These are phyloP conservation scores for Noctua janthina DNA, from an alignment of 2,888 invertebrate genomes.

Conservation along the genomic window DNA sequence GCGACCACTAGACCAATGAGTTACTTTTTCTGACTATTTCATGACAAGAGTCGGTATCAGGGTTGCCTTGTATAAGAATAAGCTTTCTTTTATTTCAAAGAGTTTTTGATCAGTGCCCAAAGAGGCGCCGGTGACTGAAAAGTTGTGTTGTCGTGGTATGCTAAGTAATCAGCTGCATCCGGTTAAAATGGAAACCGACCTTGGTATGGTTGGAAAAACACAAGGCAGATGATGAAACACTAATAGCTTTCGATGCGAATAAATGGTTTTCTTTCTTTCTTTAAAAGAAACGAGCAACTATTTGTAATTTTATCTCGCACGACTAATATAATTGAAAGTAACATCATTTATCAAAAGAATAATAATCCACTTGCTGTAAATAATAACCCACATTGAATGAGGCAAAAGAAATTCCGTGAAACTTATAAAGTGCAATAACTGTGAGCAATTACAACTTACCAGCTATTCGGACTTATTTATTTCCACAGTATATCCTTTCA, in stretches of 20 bases:
- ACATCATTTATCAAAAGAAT: constrained; percentile 35
- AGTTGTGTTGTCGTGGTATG: no score
- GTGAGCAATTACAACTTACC: constrained; percentile 29
- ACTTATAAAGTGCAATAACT: constrained; percentile 44
- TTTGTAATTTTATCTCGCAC: constrained; percentile 6
- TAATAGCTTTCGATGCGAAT: background rate
- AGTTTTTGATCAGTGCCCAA: background rate
- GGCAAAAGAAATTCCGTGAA: background rate
- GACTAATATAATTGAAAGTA: constrained; percentile 28
- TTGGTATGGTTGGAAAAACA: background rate
- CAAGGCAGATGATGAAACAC: background rate
- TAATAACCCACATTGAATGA: constrained; percentile 10
- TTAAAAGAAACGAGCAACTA: background rate
- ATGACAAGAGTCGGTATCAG: background rate
- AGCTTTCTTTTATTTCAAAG: background rate
- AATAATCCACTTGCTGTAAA: constrained; percentile 28
- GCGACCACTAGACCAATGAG: no score
- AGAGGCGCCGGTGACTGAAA: no score
- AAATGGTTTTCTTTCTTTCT: background rate
- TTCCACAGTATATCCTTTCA: constrained; percentile 16
- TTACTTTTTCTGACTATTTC: no score
- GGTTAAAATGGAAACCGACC: background rate
- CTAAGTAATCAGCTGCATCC: background rate
- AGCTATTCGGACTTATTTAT: constrained; percentile 49
- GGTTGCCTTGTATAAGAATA: background rate